Base-by-base conservation (phyloP, 2,888 invertebrate genomes). In the Macroteleia sp. region DNA sequence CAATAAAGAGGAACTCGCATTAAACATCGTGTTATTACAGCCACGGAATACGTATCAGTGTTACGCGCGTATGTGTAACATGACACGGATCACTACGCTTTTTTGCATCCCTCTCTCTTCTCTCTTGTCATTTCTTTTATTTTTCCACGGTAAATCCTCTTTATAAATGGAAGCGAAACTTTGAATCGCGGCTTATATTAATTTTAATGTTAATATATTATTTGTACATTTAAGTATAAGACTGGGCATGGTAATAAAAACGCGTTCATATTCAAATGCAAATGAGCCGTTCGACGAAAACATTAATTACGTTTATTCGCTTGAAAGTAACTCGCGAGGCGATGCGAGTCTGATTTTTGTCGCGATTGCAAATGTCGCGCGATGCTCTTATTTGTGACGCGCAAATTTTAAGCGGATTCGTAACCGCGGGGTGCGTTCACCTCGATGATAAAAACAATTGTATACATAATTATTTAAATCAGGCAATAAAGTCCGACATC, bases 381-480 rank as follows among this genome's bases (percentile, higher is more conserved):
- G 5, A 32, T 30, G 44, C 39, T 48, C 39, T 36, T 48, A 48
- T 48, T 32, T 19, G n/a, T n/a, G n/a, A 22, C 36, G 19, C 14
- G 34, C 3, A 2, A 34, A 34, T 12, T 34, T 12, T 17, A 9
- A 48, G 32, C 30, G 5, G 32, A 44, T 59, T 32, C 30, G 59
- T 34, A n/a, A 46, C 28, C 48, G 17, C 44, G 46, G 16, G 32
- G 64, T 73, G 19, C 56, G n/a, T 73, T 73, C 64, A 64, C 64
- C 73, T 42, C 56, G 41, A 41, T 14, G 57, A 50, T 56, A 64
- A 64, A 73, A 73, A 73, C 73, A 73, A 73, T 73, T 59, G 64
- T 59, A 52, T 59, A 42, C 59, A 73, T 50, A 73, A 66, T 73
- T 73, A 73, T 73, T 66, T 44, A 73, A 73, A 66, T 73, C 36